Conservation (phyloP, 2,113 vertebrate genomes). For the Chaetura pelagica region DNA sequence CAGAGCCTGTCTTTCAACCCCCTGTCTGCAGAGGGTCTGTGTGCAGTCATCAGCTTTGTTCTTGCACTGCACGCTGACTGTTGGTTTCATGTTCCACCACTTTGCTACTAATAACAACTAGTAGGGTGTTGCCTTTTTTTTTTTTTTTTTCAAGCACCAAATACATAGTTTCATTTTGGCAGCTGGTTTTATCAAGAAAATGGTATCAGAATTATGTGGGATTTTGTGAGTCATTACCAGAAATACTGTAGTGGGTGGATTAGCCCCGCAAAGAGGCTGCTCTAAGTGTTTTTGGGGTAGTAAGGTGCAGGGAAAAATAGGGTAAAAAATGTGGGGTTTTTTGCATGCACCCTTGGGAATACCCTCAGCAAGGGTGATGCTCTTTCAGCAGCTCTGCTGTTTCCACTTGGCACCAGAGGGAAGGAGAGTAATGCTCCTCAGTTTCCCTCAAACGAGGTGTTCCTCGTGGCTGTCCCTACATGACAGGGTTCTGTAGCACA, state of each 20-base stretch:
- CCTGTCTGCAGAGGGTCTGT: slow-evolving; percentile 35
- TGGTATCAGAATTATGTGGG: background rate
- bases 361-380: background rate
- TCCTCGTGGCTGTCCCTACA: rapidly evolving
- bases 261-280: background rate
- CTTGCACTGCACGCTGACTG: background rate
- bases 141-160: background rate
- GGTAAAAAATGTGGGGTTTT: background rate
- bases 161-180: slow-evolving; percentile 16
- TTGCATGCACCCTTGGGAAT: background rate
- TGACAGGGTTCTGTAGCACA: background rate
- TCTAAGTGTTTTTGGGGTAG: background rate
- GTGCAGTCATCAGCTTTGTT: slow-evolving; percentile 17
- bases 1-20: slow-evolving; percentile 57
- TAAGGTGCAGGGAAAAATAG: slow-evolving; percentile 25
- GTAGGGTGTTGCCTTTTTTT: background rate
- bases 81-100: background rate
- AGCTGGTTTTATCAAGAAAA: slow-evolving; percentile 35
- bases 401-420: background rate
- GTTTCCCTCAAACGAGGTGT: background rate
- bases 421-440: background rate
- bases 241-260: slow-evolving; percentile 13
- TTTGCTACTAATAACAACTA: background rate
- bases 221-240: slow-evolving; percentile 36
- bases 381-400: background rate